Conservation (phyloP, 2,113 vertebrate species). For the Eurystomus gularis region DNA sequence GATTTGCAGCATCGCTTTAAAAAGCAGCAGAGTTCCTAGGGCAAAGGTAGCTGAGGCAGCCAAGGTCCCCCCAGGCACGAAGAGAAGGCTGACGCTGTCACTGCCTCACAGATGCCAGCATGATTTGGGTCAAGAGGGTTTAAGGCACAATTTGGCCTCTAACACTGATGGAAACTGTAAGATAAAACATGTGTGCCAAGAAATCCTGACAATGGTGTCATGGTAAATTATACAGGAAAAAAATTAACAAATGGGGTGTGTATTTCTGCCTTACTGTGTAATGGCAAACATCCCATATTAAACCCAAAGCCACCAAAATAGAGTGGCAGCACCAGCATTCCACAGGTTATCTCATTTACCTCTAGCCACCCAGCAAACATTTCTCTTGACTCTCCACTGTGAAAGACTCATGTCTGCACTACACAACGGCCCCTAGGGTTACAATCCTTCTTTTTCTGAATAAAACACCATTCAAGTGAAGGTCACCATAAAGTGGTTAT, state of each 20-base stretch:
- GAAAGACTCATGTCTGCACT: not conserved
- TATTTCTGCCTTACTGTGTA: not conserved
- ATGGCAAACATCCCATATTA: not conserved
- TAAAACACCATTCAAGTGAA: not conserved
- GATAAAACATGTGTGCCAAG: not conserved
- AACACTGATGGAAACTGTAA: not conserved
- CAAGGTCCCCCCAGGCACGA: not conserved
- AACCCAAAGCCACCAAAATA: not conserved
- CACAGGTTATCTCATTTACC: fast-evolving
- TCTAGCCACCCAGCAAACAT: not conserved
- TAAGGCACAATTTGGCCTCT: not conserved
- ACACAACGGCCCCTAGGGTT: not conserved
- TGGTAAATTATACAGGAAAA: not conserved
- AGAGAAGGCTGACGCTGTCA: not conserved
- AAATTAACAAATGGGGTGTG: not conserved
- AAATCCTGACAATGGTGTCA: not conserved
- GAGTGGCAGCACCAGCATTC: not conserved
- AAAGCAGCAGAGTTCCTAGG: not conserved
- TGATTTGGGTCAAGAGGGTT: not conserved
- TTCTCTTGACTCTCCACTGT: not conserved
- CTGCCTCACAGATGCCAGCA: not conserved
- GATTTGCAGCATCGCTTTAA: not conserved
- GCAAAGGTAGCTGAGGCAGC: not conserved
- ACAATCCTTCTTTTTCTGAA: not conserved
- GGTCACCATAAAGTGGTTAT: not conserved